Base-by-base conservation (phyloP, 2,797 vertebrate genomes). In the Arnoldichthys spilopterus region DNA sequence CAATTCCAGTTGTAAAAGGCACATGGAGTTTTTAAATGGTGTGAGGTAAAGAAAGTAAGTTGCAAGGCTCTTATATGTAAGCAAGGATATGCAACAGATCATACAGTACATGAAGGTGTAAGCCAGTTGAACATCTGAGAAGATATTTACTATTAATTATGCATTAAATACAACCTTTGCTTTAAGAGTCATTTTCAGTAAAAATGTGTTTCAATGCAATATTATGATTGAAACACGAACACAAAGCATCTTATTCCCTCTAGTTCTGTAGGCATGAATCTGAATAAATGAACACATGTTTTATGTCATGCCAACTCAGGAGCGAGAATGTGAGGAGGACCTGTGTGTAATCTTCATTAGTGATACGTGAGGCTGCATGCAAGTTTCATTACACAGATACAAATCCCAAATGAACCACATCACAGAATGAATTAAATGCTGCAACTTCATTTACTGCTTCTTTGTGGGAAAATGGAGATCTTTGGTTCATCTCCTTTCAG, bases 401-500 rank as follows among this genome's bases (percentile, higher is more conserved):
- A 54, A 53, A 34, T 54, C 49, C 68, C 53, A 47, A 73, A 45
- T 45, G 34, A 63, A 59, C 58, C 4, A 26, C n/a, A 72, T 40
- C 28, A 56, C n/a, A 9, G 18, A 49, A 28, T 62, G 22, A 56
- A 70, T 32, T 64, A 47, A 70, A 70, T 49, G 47, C 43, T 11
- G 22, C n/a, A 43, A 66, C 37, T 43, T 45, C 40, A 37, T 56
- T 74, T 63, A 49, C 30, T 64, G 40, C 47, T 22, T 30, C 59
- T 49, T 74, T 49, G 3, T 8, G 40, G 72, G 11, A 49, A 53
- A 62, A 16, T n/a, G 9, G 40, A 74, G 30, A 28, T 64, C n/a
- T 43, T 47, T 84, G 83, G 78, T 86, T 88, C 24, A 72, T 81
- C 62, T 71, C 43, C 34, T 32, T 59, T 37, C 53, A 22, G 7